phyloP scores from a whole-genome alignment of 2,888 invertebrate species.

The Drosophila atripex region DNA sequence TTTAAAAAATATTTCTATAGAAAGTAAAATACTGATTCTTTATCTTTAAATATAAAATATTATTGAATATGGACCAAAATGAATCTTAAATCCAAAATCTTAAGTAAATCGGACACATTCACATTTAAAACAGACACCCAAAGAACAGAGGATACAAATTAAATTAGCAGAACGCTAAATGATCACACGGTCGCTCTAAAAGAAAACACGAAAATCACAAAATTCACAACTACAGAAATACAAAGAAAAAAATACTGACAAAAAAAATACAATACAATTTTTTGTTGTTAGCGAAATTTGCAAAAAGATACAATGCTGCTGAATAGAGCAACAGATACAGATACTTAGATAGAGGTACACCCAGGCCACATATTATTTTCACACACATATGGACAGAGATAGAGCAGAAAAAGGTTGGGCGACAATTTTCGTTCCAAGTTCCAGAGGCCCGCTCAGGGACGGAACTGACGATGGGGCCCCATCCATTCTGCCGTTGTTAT shows the following conservation, averaged over 20 bases:
- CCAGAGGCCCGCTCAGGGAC: constrained; percentile 58
- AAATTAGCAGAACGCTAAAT: constrained; percentile 80
- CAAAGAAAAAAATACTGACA: neutral
- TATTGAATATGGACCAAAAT: neutral
- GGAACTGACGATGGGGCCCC: constrained; percentile 41
- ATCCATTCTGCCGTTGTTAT: constrained; percentile 9
- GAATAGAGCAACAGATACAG: constrained; percentile 22
- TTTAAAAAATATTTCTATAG: neutral
- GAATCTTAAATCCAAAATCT: constrained; percentile 1
- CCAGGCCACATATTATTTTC: constrained; percentile 14
- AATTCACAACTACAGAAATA: constrained; percentile 9
- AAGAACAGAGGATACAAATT: constrained; percentile 55
- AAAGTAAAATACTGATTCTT: neutral
- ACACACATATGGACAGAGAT: constrained; percentile 36
- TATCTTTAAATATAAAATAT: neutral
- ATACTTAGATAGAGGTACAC: constrained; percentile 36
- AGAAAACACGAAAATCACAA: constrained; percentile 49
- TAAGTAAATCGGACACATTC: constrained; percentile 2
- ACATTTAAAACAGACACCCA: neutral
- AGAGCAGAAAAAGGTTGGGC: constrained; percentile 63
- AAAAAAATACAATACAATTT: constrained; percentile 24
- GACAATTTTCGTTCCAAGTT: constrained; percentile 42
- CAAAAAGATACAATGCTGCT: constrained; percentile 32
- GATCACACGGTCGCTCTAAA: constrained; percentile 81
- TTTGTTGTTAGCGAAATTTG: constrained; percentile 62